Base-by-base conservation (phyloP, 2,888 invertebrate species). In the Scelioninae gen. 2 region DNA sequence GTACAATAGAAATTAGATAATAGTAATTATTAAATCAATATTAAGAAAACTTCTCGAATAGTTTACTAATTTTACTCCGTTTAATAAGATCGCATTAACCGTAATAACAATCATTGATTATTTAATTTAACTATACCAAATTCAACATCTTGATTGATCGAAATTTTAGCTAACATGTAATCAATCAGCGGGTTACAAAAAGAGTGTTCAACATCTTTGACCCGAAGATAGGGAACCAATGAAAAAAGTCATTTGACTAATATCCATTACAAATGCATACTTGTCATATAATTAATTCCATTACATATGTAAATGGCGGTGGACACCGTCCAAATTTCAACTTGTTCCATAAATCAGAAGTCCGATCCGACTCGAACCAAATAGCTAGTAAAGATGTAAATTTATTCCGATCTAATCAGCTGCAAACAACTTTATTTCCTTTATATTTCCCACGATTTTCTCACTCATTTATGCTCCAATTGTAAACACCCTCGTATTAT, bases 381-480 rank as follows among this genome's bases (percentile, higher is more conserved):
- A 50, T 37, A 50, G 25, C 68, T 58, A 35, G 13, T 45, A 43
- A 52, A 13, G 43, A 68, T 68, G 68, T 45, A 68, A 68, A 68
- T 68, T 41, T 52, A 68, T 68, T 68, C 68, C 11, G 60, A 68
- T 60, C 41, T 58, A 68, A 68, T 68, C 68, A 45, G 10, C 43
- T 25, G 16, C 10, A 19, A 25, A 52, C 58, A 67, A 60, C 60
- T 58, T 68, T 68, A 68, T 68, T 68, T 52, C 52, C 28, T 39
- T 39, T 31, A 46, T 11, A 50, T 50, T 61, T 61, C 39, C 35
- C 60, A 48, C 15, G 58, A 25, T 61, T 61, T 61, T 61, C 28
- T 28, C 31, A 41, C 28, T 45, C 15, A 9, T 16, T 4, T 55
- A 35, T 11, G 31, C 19, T 16, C 10, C 22, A 16, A 10, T 22